phyloP scores from a whole-genome alignment of 2,113 vertebrate species.

The Brachirus orientalis region DNA sequence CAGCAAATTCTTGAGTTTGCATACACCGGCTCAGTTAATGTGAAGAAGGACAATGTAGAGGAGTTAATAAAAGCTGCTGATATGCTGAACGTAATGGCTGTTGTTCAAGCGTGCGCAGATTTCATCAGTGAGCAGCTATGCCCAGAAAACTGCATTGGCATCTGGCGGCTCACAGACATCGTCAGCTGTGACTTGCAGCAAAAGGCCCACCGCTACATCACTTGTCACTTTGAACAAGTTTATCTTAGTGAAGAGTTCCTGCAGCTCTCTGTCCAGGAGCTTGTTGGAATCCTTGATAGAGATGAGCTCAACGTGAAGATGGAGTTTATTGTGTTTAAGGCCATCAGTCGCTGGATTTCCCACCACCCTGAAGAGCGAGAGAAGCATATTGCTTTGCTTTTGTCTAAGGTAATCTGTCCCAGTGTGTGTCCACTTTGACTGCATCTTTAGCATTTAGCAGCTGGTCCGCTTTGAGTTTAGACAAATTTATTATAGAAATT shows the following conservation, averaged over 20 bases:
- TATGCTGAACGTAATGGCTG: slow-evolving; percentile 78
- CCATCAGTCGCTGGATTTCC: slow-evolving; percentile 44
- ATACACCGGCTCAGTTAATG: slow-evolving; percentile 25
- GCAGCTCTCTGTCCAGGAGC: slow-evolving; percentile 79
- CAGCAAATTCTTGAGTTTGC: slow-evolving; percentile 54
- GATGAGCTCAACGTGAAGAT: slow-evolving; percentile 53
- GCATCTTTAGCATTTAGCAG: too few relatives aligned
- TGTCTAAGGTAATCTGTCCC: slow-evolving; percentile 45
- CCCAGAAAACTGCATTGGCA: slow-evolving; percentile 74
- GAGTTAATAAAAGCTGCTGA: slow-evolving; percentile 81
- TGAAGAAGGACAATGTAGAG: slow-evolving; percentile 79
- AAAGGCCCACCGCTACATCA: slow-evolving; percentile 81
- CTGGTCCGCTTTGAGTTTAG: too few relatives aligned
- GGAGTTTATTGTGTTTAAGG: slow-evolving; percentile 32
- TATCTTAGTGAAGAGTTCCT: slow-evolving; percentile 79
- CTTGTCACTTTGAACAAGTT: slow-evolving; percentile 82
- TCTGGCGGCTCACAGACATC: slow-evolving; percentile 62
- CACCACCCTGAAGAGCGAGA: slow-evolving; percentile 8
- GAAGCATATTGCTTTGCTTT: slow-evolving; percentile 7
- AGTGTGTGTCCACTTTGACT: neutral
- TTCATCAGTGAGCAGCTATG: slow-evolving; percentile 82
- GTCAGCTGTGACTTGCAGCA: neutral
- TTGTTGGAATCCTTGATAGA: slow-evolving; percentile 77
- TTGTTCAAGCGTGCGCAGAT: slow-evolving; percentile 78
- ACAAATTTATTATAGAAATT: too few relatives aligned